Percentiles rank a stretch among this genome's conserved stretches.
Conservation (phyloP, 2,113 vertebrate species). For the Anarrhichthys ocellatus region DNA sequence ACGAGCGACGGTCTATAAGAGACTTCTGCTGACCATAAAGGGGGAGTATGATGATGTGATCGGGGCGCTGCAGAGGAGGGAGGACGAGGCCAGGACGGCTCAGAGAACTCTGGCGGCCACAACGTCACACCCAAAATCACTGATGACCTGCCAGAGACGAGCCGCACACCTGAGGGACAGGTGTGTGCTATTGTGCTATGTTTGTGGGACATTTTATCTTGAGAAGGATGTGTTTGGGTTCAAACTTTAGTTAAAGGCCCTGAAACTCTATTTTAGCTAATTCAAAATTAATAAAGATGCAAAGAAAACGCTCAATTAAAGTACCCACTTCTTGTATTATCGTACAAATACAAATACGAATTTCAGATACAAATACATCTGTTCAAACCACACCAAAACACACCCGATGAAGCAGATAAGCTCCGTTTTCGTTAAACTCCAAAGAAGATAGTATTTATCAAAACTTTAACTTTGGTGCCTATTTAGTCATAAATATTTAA, state of each 20-base stretch:
- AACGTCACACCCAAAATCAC: constrained; percentile 63
- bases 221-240: neutral
- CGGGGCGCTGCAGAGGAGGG: constrained; percentile 73
- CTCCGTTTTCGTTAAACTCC: too few relatives aligned
- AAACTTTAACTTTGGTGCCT: too few relatives aligned
- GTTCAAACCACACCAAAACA: too few relatives aligned
- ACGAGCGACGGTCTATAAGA: constrained; percentile 77
- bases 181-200: neutral
- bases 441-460: too few relatives aligned
- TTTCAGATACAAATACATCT: too few relatives aligned
- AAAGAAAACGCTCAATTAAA: too few relatives aligned
- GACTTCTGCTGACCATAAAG: constrained; percentile 83
- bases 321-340: too few relatives aligned
- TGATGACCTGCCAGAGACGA: constrained; percentile 77
- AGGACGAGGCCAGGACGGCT: constrained; percentile 58
- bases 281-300: neutral
- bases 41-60: constrained; percentile 83
- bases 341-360: too few relatives aligned
- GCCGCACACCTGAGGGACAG: constrained; percentile 68
- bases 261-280: neutral
- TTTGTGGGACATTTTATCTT: neutral
- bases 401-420: too few relatives aligned
- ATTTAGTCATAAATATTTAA: too few relatives aligned
- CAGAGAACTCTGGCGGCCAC: constrained; percentile 70
- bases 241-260: neutral